A percentile compares a stretch with the other conserved stretches of the same genome.
Conservation (phyloP, 2,113 vertebrate genomes). For the Crotalus tigris region DNA sequence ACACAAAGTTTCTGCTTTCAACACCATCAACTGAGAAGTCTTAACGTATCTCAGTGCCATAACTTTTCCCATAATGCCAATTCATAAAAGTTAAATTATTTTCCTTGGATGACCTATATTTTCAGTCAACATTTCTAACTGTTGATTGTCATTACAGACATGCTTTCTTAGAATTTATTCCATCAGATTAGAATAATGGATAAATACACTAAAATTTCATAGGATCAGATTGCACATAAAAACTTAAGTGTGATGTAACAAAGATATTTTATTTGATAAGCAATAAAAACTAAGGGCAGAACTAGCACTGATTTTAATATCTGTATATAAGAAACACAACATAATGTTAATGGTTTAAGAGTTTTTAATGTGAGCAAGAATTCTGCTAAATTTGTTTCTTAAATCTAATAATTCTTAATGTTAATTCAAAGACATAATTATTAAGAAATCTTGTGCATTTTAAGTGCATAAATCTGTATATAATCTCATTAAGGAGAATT, state of each 20-base stretch:
- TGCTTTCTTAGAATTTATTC: background rate
- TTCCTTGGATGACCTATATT: background rate
- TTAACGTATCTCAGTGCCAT: background rate
- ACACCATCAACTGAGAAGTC: slow-evolving; percentile 2
- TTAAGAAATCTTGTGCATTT: background rate
- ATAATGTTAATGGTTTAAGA: background rate
- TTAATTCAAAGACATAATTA: background rate
- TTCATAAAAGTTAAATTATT: background rate
- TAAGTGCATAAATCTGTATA: background rate
- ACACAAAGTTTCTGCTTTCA: slow-evolving; percentile 1
- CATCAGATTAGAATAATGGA: background rate
- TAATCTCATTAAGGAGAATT: background rate
- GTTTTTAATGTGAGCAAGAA: background rate
- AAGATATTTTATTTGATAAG: background rate
- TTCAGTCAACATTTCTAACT: background rate
- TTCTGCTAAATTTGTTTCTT: background rate
- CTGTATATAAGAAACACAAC: background rate
- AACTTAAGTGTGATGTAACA: background rate
- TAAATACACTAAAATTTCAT: background rate
- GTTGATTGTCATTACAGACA: background rate
- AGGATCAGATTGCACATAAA: background rate
- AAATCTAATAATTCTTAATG: background rate
- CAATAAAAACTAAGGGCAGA: background rate
- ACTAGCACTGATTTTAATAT: background rate
- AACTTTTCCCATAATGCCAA: background rate